Conservation (phyloP, 1,140 invertebrate species). For the Anastatus disparis region DNA sequence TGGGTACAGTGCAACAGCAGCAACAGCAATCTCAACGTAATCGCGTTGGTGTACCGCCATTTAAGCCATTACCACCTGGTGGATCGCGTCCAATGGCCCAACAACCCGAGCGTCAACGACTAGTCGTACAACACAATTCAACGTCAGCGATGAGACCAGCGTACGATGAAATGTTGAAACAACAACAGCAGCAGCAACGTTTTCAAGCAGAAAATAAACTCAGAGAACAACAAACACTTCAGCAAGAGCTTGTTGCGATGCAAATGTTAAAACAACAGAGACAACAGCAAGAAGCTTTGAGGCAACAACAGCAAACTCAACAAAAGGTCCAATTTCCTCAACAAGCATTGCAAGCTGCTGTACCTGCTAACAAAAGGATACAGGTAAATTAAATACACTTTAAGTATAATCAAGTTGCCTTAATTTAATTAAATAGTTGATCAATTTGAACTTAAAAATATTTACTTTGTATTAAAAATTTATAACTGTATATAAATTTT, state of each 20-base stretch:
- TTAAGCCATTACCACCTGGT: conserved; percentile 79
- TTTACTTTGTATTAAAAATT: too few relatives aligned
- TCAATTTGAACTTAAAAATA: too few relatives aligned
- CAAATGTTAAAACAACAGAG: conserved; percentile 65
- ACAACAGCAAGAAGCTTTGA: conserved; percentile 62
- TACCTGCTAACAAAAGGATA: conserved; percentile 57
- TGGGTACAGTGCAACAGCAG: too few relatives aligned
- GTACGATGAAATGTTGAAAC: conserved; percentile 55
- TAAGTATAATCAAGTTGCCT: too few relatives aligned
- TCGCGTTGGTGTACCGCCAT: conserved; percentile 71
- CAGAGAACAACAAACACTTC: conserved; percentile 53
- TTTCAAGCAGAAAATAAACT: conserved; percentile 58
- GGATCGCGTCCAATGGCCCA: conserved; percentile 62
- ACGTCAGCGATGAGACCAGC: conserved; percentile 58
- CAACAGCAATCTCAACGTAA: conserved; percentile 8
- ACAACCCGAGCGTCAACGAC: conserved; percentile 65
- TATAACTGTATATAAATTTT: too few relatives aligned
- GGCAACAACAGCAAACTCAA: conserved; percentile 57
- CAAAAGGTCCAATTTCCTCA: conserved; percentile 46
- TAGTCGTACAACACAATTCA: conserved; percentile 58
- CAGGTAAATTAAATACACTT: conserved; percentile 54
- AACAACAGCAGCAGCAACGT: conserved; percentile 59
- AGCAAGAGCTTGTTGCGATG: conserved; percentile 55
- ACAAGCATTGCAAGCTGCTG: conserved; percentile 50
- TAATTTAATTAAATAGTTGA: too few relatives aligned